Conservation (phyloP, 2,797 vertebrate species). For the Lutjanus argentimaculatus region DNA sequence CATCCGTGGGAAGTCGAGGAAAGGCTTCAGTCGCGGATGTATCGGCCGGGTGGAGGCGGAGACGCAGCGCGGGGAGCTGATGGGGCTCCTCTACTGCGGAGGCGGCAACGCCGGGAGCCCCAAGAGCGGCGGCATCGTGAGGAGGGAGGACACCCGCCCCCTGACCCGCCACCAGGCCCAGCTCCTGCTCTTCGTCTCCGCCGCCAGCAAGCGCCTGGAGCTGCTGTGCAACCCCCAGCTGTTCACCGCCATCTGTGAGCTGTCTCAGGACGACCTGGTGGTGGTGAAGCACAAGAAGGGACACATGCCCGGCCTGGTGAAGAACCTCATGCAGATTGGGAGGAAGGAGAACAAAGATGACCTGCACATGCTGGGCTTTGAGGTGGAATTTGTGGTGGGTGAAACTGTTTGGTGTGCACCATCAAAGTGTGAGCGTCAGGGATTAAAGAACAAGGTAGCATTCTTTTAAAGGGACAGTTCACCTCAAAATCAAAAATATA, state of each 20-base stretch:
- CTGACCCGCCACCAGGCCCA: slow-evolving; percentile 86
- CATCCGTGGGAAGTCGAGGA: slow-evolving; percentile 77
- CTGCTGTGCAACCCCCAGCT: slow-evolving; percentile 85
- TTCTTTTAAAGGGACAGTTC: too few relatives aligned
- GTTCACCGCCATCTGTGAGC: slow-evolving; percentile 84
- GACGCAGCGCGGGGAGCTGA: slow-evolving; percentile 71
- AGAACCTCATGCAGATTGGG: slow-evolving; percentile 84
- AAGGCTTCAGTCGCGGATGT: slow-evolving; percentile 79
- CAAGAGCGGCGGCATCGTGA: slow-evolving; percentile 77
- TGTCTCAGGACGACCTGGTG: slow-evolving; percentile 85
- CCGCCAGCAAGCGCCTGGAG: slow-evolving; percentile 76
- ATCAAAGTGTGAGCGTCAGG: background rate
- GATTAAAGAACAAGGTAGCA: too few relatives aligned
- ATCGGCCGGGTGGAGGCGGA: slow-evolving; percentile 79
- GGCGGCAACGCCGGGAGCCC: slow-evolving; percentile 49
- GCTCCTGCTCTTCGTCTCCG: slow-evolving; percentile 83
- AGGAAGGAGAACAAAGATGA: slow-evolving; percentile 81
- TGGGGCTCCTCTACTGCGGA: slow-evolving; percentile 71
- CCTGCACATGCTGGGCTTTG: slow-evolving; percentile 85
- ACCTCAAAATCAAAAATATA: too few relatives aligned
- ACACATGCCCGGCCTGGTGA: slow-evolving; percentile 80
- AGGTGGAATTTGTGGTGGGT: slow-evolving; percentile 86
- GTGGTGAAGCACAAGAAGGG: slow-evolving; percentile 82
- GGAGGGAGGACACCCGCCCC: slow-evolving; percentile 76
- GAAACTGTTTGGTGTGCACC: background rate